phyloP scores from a whole-genome alignment of 2,113 vertebrate genomes.

The Chascanopsetta lugubris region DNA sequence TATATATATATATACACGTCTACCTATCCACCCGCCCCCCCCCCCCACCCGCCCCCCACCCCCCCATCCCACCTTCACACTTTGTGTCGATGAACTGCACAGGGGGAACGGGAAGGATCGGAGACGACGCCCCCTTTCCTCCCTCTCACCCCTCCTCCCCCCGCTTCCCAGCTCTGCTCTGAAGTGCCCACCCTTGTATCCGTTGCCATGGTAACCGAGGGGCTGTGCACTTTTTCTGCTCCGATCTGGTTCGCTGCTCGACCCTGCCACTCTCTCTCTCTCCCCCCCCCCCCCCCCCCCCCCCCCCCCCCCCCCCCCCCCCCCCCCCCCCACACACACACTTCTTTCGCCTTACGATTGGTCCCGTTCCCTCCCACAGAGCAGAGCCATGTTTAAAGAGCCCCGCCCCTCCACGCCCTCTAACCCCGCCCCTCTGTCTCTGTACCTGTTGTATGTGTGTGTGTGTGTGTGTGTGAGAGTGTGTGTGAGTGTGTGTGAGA shows the following conservation, averaged over 20 bases:
- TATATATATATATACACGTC: too few relatives aligned
- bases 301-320: constrained; percentile 23
- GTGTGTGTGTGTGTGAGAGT: too few relatives aligned
- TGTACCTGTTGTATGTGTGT: constrained; percentile 43
- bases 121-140: constrained; percentile 17
- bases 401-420: not conserved
- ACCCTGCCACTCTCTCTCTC: constrained; percentile 43
- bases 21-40: constrained; percentile 12
- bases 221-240: constrained; percentile 72
- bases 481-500: constrained; percentile 58
- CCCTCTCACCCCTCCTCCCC: not conserved
- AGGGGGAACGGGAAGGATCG: constrained; percentile 54
- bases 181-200: constrained; percentile 55
- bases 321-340: constrained; percentile 31
- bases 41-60: not conserved
- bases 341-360: constrained; percentile 57
- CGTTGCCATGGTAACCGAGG: constrained; percentile 76
- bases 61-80: constrained; percentile 40
- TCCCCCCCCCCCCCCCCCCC: constrained; percentile 14
- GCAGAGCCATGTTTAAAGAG: constrained; percentile 50
- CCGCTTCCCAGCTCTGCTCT: constrained; percentile 51
- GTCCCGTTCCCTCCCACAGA: constrained; percentile 37
- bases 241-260: constrained; percentile 65
- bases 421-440: constrained; percentile 7
- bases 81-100: constrained; percentile 69